phyloP scores from a whole-genome alignment of 2,888 invertebrate genomes.

The Polydrusus tereticollis region DNA sequence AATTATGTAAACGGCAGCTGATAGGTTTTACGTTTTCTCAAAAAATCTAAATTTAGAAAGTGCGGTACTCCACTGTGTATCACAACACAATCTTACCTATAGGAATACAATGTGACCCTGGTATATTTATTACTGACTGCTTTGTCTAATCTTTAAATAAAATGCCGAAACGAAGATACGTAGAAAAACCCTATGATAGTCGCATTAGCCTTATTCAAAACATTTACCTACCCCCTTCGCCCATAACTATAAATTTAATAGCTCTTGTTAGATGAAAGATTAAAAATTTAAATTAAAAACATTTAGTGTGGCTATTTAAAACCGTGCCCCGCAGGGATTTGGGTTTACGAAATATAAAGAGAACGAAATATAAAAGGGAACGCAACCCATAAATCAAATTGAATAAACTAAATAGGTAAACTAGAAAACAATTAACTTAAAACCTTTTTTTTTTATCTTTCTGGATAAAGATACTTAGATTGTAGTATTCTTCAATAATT shows the following conservation, averaged over 20 bases:
- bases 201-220: slow-evolving; percentile 12
- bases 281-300: slow-evolving; percentile 36
- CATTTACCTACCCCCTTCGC: slow-evolving; percentile 24
- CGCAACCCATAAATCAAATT: slow-evolving; percentile 8
- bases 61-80: no score
- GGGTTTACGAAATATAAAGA: slow-evolving; percentile 6
- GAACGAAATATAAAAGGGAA: background rate
- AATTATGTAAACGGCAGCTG: no score
- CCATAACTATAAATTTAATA: slow-evolving; percentile 26
- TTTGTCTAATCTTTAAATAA: background rate
- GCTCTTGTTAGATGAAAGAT: slow-evolving; percentile 21
- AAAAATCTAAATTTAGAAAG: no score
- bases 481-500: no score
- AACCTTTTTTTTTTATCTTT: background rate
- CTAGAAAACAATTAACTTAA: background rate
- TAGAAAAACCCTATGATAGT: background rate
- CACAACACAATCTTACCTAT: no score
- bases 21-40: no score
- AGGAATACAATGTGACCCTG: no score
- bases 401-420: background rate
- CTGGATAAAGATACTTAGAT: no score
- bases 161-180: background rate
- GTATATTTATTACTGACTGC: background rate
- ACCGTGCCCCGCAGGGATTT: slow-evolving; percentile 20
- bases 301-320: slow-evolving; percentile 28